Percentiles rank a stretch among this genome's conserved stretches.
Conservation (phyloP, 2,888 invertebrate genomes). For the Andrena fulva region DNA sequence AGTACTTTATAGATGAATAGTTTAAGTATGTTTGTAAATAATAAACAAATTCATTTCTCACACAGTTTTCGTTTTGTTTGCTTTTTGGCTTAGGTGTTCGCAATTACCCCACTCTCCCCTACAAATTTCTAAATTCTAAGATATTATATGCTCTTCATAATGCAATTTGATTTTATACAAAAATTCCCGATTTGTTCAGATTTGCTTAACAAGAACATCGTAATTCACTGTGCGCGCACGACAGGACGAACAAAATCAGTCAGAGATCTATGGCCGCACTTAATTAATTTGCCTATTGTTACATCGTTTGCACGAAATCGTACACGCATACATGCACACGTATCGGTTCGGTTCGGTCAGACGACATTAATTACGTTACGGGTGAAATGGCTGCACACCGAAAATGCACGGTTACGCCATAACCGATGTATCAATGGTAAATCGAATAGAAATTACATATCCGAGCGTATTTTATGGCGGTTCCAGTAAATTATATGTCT, state of each 20-base stretch:
- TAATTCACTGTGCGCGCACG: not conserved
- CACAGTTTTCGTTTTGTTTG: too few relatives aligned
- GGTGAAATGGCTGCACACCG: not conserved
- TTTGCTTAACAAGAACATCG: not conserved
- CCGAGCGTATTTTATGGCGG: not conserved
- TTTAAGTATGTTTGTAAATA: too few relatives aligned
- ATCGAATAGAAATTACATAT: slow-evolving; percentile 38
- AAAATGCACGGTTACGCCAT: slow-evolving; percentile 28
- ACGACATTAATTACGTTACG: slow-evolving; percentile 30
- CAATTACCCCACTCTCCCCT: too few relatives aligned
- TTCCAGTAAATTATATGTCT: slow-evolving; percentile 25
- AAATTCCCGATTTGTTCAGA: not conserved
- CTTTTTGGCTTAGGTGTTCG: too few relatives aligned
- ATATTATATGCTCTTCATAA: not conserved
- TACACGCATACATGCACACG: not conserved
- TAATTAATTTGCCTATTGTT: slow-evolving; percentile 33
- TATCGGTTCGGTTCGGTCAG: slow-evolving; percentile 24
- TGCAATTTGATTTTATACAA: not conserved
- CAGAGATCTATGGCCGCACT: slow-evolving; percentile 19
- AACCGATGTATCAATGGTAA: slow-evolving; percentile 27
- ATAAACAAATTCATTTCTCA: too few relatives aligned
- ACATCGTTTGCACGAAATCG: slow-evolving; percentile 10
- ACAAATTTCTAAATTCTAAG: too few relatives aligned
- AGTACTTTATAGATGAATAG: too few relatives aligned
- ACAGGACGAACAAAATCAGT: slow-evolving; percentile 14